These are phyloP conservation scores for Hirudinaria manillensis DNA, from an alignment of 2,888 invertebrate genomes.

Conservation along the genomic window DNA sequence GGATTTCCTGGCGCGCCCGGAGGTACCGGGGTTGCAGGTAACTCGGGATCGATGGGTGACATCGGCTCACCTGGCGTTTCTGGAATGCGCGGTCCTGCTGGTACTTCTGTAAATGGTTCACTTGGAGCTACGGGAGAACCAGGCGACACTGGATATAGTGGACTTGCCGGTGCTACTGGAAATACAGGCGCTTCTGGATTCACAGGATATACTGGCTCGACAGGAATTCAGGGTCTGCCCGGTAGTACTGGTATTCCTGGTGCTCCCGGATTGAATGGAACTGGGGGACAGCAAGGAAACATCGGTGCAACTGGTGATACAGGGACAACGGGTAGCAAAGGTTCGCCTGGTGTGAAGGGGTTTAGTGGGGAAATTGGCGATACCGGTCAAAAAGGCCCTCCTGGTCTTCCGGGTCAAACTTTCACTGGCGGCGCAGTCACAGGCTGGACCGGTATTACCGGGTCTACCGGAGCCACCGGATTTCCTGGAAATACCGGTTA, in stretches of 20 bases:
- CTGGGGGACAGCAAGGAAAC: constrained; percentile 30
- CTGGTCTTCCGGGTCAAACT: constrained; percentile 13
- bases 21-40: constrained; percentile 9
- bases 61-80: constrained; percentile 27
- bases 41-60: constrained; percentile 32
- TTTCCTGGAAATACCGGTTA: constrained; percentile 14
- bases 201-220: constrained; percentile 23
- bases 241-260: constrained; percentile 30
- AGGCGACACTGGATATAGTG: constrained; percentile 31
- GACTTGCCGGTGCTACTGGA: constrained; percentile 11
- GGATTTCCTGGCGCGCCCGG: constrained; percentile 19
- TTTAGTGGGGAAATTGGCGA: background rate
- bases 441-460: constrained; percentile 14
- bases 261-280: constrained; percentile 26
- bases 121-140: constrained; percentile 26
- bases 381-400: constrained; percentile 15
- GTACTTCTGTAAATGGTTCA: constrained; percentile 23
- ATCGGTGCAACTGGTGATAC: constrained; percentile 24
- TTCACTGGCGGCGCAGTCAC: background rate
- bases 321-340: constrained; percentile 30
- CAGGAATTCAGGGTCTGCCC: constrained; percentile 25
- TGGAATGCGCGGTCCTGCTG: constrained; percentile 27
- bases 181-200: constrained; percentile 12
- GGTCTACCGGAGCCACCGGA: constrained; percentile 11
- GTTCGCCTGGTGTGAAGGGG: constrained; percentile 24